These are phyloP conservation scores for Acipenser transmontanus DNA, from an alignment of 2,797 vertebrate species.

Conservation along the genomic window DNA sequence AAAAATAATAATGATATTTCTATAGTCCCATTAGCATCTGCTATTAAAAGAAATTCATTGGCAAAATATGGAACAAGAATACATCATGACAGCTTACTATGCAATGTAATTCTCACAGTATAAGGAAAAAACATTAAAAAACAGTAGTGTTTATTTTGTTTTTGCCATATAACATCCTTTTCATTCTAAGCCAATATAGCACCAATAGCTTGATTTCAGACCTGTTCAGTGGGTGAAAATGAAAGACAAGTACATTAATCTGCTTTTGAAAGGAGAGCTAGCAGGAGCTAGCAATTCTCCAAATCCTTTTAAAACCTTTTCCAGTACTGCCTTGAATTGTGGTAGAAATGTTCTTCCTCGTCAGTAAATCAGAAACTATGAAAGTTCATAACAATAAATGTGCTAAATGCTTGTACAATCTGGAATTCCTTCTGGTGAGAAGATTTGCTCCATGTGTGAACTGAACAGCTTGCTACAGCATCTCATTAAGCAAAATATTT, in stretches of 20 bases:
- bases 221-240: not conserved
- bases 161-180: no score
- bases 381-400: not conserved
- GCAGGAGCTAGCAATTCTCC: not conserved
- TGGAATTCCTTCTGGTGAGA: not conserved
- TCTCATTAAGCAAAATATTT: not conserved
- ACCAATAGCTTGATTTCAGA: not conserved
- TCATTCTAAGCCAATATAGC: not conserved
- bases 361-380: not conserved
- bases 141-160: not conserved
- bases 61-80: conserved; percentile 3
- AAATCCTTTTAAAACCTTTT: not conserved
- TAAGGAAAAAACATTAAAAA: not conserved
- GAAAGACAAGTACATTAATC: not conserved
- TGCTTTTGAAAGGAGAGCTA: not conserved
- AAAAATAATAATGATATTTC: not conserved
- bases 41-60: conserved; percentile 20
- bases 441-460: not conserved
- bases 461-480: not conserved
- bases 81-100: not conserved
- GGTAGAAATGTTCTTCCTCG: not conserved
- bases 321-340: not conserved
- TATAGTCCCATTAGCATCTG: conserved; percentile 16
- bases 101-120: not conserved
- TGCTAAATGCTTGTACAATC: not conserved